Conservation (phyloP, 2,797 vertebrate species). For the Philypnodon macrostomus region DNA sequence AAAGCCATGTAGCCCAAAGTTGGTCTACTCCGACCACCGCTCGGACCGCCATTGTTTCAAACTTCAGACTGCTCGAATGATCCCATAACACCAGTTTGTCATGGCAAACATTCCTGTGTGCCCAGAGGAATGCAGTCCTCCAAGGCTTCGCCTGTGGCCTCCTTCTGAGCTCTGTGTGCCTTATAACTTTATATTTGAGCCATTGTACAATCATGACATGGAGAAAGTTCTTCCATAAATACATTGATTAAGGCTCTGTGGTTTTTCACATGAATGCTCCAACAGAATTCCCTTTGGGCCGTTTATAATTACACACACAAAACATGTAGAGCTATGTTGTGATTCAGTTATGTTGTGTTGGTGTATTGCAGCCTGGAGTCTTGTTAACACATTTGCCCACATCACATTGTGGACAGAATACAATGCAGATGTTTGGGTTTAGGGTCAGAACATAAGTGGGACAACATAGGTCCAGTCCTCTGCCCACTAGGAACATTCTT, state of each 20-base stretch:
- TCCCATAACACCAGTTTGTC: conserved; percentile 61
- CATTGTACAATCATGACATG: conserved; percentile 45
- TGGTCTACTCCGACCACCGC: conserved; percentile 44
- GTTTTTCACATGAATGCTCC: conserved; percentile 47
- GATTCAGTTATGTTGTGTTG: conserved; percentile 56
- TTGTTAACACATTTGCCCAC: conserved; percentile 62
- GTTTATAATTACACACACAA: conserved; percentile 28
- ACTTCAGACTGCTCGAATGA: conserved; percentile 46
- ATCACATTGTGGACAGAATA: conserved; percentile 44
- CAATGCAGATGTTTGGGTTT: conserved; percentile 54
- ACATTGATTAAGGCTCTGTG: conserved; percentile 49
- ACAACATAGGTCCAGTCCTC: conserved; percentile 30
- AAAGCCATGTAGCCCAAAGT: conserved; percentile 54
- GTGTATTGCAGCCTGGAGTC: conserved; percentile 48
- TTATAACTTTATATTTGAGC: conserved; percentile 61
- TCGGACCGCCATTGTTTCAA: conserved; percentile 63
- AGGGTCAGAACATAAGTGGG: conserved; percentile 39
- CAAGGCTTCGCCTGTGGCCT: conserved; percentile 76
- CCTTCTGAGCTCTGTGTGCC: conserved; percentile 45
- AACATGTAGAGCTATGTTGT: too few species aligned
- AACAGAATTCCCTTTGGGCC: conserved; percentile 34
- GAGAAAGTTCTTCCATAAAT: conserved; percentile 60
- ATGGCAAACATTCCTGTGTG: conserved; percentile 67
- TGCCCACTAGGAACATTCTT: too few species aligned
- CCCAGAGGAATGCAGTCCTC: conserved; percentile 64